Percentiles rank a stretch among this genome's conserved stretches.
phyloP scores from a whole-genome alignment of 2,888 invertebrate genomes.

The Patella depressa region DNA sequence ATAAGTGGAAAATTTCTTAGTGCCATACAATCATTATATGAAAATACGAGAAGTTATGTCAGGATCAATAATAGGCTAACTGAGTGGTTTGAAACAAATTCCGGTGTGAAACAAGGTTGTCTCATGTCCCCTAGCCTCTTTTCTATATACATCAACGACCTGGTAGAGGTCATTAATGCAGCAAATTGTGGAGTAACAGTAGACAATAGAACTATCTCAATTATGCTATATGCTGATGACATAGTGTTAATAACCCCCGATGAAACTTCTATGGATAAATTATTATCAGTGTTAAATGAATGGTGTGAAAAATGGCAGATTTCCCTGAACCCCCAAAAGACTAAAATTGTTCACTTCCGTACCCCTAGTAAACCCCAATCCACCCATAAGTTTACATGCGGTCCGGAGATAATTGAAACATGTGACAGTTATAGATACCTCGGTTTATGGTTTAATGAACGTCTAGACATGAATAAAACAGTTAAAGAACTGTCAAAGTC shows the following conservation, averaged over 20 bases:
- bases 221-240: background rate
- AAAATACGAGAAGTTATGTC: background rate
- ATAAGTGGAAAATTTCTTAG: background rate
- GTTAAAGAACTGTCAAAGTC: no score
- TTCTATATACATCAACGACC: background rate
- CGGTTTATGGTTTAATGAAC: no score
- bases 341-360: background rate
- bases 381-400: background rate
- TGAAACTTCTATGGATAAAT: background rate
- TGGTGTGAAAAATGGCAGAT: background rate
- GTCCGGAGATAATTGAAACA: background rate
- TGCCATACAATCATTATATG: background rate
- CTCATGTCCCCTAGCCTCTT: background rate
- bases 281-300: background rate
- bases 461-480: no score
- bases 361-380: background rate
- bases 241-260: background rate
- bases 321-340: background rate
- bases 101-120: background rate
- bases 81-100: background rate
- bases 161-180: background rate
- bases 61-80: background rate
- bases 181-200: background rate
- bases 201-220: background rate
- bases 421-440: no score